Conservation (phyloP, 2,888 invertebrate species). For the Therioaphis trifolii region DNA sequence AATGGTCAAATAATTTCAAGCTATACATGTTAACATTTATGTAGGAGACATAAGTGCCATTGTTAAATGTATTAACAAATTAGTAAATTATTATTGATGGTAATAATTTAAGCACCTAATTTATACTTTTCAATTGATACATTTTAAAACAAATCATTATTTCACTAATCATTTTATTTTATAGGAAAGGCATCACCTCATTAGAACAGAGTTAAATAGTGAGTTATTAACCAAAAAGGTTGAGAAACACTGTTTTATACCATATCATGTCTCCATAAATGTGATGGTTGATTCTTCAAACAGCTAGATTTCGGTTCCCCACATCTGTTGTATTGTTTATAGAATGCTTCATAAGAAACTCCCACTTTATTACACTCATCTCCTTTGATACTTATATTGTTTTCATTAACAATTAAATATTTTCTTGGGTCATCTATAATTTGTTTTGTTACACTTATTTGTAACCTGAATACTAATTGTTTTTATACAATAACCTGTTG, state of each 20-base stretch:
- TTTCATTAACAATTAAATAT: slow-evolving; percentile 44
- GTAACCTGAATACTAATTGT: background rate
- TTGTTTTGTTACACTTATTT: background rate
- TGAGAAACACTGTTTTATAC: slow-evolving; percentile 2
- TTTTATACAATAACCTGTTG: slow-evolving; percentile 23
- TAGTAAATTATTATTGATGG: too few relatives aligned
- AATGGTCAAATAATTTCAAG: too few relatives aligned
- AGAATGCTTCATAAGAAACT: slow-evolving; percentile 71
- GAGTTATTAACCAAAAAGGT: too few relatives aligned
- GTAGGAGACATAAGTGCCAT: too few relatives aligned
- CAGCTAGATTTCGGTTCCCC: slow-evolving; percentile 69
- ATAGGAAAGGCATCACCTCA: too few relatives aligned
- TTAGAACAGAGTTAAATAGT: too few relatives aligned
- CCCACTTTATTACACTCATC: slow-evolving; percentile 72
- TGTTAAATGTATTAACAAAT: too few relatives aligned
- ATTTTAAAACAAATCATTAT: too few relatives aligned
- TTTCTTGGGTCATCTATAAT: slow-evolving; percentile 47
- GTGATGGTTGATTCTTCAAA: slow-evolving; percentile 71
- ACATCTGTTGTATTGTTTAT: slow-evolving; percentile 71
- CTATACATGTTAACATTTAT: too few relatives aligned
- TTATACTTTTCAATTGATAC: too few relatives aligned
- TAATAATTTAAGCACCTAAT: too few relatives aligned
- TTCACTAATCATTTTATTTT: too few relatives aligned
- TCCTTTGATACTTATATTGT: slow-evolving; percentile 69
- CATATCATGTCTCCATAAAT: slow-evolving; percentile 70